Percentiles rank a stretch among this genome's conserved stretches.
Evolutionary conservation across 1,140 invertebrate genomes (phyloP).

Genomic region (Danaus plexippus): DNA sequence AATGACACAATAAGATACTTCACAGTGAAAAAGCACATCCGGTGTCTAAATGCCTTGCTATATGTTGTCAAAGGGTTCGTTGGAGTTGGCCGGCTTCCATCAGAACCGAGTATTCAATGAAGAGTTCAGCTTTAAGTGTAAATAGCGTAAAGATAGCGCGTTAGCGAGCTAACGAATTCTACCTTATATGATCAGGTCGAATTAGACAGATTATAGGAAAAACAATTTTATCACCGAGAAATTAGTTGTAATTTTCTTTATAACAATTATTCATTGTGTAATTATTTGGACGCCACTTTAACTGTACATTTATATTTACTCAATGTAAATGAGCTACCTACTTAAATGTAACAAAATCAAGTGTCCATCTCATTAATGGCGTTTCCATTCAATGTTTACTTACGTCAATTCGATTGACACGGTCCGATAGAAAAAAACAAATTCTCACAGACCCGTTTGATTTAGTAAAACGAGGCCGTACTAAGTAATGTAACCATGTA

Average conservation of each 20-base stretch:
- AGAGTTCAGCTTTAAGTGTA: slow-evolving; percentile 15
- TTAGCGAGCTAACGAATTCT: too few relatives aligned
- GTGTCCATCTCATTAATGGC: background rate
- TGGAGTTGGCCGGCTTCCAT: slow-evolving; percentile 15
- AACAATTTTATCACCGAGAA: too few relatives aligned
- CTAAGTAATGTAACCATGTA: slow-evolving; percentile 23
- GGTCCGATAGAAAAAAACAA: slow-evolving; percentile 20
- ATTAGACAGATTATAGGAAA: too few relatives aligned
- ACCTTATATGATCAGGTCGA: background rate
- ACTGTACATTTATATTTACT: too few relatives aligned
- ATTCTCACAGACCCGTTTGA: slow-evolving; percentile 21
- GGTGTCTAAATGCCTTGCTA: too few relatives aligned
- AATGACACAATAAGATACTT: too few relatives aligned
- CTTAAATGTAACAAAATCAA: too few relatives aligned
- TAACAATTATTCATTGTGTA: background rate
- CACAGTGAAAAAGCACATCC: too few relatives aligned
- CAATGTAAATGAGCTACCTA: too few relatives aligned
- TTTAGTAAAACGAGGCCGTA: slow-evolving; percentile 19
- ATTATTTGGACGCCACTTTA: too few relatives aligned
- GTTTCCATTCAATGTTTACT: slow-evolving; percentile 15
- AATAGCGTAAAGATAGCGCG: slow-evolving; percentile 6
- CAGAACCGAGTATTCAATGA: slow-evolving; percentile 11
- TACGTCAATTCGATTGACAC: slow-evolving; percentile 22
- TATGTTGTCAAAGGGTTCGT: too few relatives aligned
- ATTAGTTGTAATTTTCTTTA: too few relatives aligned